Base-by-base conservation (phyloP, 1,140 invertebrate genomes). In the Piezodorus guildinii region DNA sequence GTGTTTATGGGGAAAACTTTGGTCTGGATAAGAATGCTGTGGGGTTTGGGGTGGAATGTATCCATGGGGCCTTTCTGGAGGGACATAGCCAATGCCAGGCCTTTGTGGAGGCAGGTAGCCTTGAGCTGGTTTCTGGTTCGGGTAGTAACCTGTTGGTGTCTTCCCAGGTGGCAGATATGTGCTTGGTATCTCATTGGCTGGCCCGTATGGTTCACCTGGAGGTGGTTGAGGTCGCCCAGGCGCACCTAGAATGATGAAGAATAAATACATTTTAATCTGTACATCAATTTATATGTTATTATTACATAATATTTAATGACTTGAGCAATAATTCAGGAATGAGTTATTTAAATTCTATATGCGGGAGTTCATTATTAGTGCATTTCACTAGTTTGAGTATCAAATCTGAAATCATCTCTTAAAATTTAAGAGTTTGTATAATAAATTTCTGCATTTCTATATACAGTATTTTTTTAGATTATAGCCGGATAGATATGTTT, bases 101-200 rank as follows among this genome's bases (percentile, higher is more conserved):
- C 19, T 45, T 23, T 44, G 46, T 2, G 56, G 58, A 9, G 64
- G 59, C 10, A 61, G 45, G 49, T 54, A 51, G 9, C 49, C 49
- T 52, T 19, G 10, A 39, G 34, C 34, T 21, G 62, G 62, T 39
- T 43, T 64, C 16, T 63, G 46, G 19, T 27, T 4, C 3, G 58
- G 58, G n/a, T 43, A 17, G 43, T 62, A 62, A 8, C 45, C 23
- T 15, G 17, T 10, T 9, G 44, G 23, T 21, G n/a, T 17, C 39
- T 62, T 51, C 27, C 23, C 56, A 16, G 63, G 52, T 6, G 63
- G 63, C 15, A 60, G 39, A 60, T 64, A 64, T 23, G 49, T 59
- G 54, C 56, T 43, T n/a, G 52, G n/a, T 1, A 54, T 58, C 12
- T 58, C 63, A 60, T 60, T 60, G 14, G 25, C 58, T 23, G 52